phyloP scores from a whole-genome alignment of 1,140 invertebrate genomes.

The Drosophila pallidifrons region DNA sequence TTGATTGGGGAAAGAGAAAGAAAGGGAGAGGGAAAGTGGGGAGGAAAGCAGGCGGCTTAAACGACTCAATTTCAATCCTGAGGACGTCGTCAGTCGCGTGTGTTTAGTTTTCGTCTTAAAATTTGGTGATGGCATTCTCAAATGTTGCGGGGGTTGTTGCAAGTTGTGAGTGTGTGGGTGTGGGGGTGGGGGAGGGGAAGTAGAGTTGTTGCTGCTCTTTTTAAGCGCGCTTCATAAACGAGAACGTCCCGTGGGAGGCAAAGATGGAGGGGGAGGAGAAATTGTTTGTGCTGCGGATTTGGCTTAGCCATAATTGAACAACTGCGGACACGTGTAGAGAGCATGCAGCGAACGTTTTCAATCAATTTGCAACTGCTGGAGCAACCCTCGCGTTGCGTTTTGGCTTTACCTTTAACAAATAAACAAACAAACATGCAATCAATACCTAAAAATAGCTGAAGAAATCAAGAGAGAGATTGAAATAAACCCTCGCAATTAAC shows the following conservation, averaged over 20 bases:
- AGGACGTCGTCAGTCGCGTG: conserved; percentile 57
- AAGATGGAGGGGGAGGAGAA: background rate
- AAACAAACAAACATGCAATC: conserved; percentile 66
- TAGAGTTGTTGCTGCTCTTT: conserved; percentile 54
- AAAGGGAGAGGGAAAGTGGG: background rate
- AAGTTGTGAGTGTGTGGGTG: background rate
- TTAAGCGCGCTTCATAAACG: conserved; percentile 19
- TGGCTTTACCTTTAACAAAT: conserved; percentile 51
- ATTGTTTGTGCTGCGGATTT: conserved; percentile 76
- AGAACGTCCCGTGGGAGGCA: background rate
- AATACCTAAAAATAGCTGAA: conserved; percentile 12
- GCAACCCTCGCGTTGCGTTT: conserved; percentile 56
- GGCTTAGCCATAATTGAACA: conserved; percentile 82
- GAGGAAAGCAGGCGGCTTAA: conserved; percentile 25
- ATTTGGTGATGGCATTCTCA: conserved; percentile 35
- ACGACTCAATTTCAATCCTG: conserved; percentile 66
- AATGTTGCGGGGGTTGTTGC: conserved; percentile 14
- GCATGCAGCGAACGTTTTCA: conserved; percentile 38
- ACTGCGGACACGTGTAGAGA: conserved; percentile 76
- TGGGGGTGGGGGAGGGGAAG: background rate
- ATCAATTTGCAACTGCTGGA: conserved; percentile 54
- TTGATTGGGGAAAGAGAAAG: background rate
- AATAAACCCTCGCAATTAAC: conserved; percentile 76
- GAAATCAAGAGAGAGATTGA: background rate
- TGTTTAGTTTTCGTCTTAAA: conserved; percentile 78